Evolutionary conservation across 2,888 invertebrate genomes (phyloP).

Genomic region (Stenotaenia linearis): DNA sequence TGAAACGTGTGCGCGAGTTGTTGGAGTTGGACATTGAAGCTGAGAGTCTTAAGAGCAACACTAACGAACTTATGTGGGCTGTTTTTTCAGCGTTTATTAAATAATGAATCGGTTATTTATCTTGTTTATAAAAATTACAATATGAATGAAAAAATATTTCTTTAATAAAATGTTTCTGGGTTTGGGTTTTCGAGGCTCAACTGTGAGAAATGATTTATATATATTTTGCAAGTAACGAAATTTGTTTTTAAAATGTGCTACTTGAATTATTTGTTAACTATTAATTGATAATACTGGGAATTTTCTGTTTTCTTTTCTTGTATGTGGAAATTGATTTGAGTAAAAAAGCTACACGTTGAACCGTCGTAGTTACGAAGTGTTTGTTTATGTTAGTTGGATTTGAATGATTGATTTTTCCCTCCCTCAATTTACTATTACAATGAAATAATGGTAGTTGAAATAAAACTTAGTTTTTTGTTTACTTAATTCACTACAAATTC

Average conservation of each 20-base stretch:
- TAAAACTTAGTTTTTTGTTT: neutral
- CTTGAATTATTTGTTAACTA: neutral
- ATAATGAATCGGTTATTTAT: slow-evolving; percentile 53
- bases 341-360: neutral
- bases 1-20: slow-evolving; percentile 91
- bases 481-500: no score
- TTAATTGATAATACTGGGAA: neutral
- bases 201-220: neutral
- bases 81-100: slow-evolving; percentile 98
- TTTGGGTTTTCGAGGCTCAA: neutral
- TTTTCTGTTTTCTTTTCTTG: neutral
- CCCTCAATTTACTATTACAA: neutral
- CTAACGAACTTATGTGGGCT: slow-evolving; percentile 95
- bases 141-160: neutral
- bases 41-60: slow-evolving; percentile 84
- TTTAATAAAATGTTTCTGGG: neutral
- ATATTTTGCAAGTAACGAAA: neutral
- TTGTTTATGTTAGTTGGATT: neutral
- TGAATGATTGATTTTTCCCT: neutral
- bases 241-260: neutral
- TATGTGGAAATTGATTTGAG: neutral
- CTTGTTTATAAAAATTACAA: neutral
- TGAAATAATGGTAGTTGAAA: neutral
- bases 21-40: slow-evolving; percentile 95
- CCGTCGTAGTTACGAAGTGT: neutral